Conservation (phyloP, 2,888 invertebrate genomes). For the Ectobius pallidus region DNA sequence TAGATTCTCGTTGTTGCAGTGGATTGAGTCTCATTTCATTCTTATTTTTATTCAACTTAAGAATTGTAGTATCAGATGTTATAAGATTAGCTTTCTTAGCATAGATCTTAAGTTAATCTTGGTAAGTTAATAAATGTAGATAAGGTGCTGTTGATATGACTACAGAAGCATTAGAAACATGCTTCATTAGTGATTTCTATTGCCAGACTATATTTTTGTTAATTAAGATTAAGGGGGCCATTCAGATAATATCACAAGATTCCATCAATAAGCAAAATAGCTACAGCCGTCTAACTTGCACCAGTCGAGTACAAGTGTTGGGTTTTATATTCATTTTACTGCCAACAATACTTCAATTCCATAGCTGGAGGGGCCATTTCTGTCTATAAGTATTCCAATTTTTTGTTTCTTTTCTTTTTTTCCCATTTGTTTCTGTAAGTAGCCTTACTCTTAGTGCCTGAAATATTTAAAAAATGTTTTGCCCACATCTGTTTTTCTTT, state of each 20-base stretch:
- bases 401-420: conserved; percentile 17
- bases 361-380: conserved; percentile 19
- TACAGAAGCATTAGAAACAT: background rate
- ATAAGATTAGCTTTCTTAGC: background rate
- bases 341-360: conserved; percentile 11
- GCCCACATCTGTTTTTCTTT: conserved; percentile 17
- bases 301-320: background rate
- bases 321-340: background rate
- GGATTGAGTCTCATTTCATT: too few relatives aligned
- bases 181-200: background rate
- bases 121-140: background rate
- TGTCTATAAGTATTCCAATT: conserved; percentile 16
- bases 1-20: too few relatives aligned
- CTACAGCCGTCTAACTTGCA: background rate
- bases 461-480: conserved; percentile 14
- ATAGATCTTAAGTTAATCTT: background rate
- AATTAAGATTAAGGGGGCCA: conserved; percentile 8
- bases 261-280: background rate
- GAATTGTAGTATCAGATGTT: background rate
- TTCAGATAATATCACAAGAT: background rate
- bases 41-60: too few relatives aligned
- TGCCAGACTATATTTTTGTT: conserved; percentile 2
- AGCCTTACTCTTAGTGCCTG: conserved; percentile 31
- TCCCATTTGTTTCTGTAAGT: background rate
- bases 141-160: background rate